Conservation (phyloP, 2,797 vertebrate species). For the Apogon talboti region DNA sequence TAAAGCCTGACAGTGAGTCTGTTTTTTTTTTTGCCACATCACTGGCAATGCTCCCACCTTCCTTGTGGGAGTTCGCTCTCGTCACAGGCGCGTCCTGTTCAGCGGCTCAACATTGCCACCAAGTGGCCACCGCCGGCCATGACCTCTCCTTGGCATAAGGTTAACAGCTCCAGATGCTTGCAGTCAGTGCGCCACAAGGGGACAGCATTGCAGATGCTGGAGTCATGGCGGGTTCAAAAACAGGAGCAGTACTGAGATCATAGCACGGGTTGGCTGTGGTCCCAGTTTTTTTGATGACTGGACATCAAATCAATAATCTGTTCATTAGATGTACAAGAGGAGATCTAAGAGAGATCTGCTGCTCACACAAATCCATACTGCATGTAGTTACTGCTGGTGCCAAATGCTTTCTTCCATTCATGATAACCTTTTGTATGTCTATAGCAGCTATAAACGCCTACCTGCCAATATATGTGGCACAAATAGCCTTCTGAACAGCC, state of each 20-base stretch:
- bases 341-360: conserved; percentile 61
- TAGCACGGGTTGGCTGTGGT: conserved; percentile 27
- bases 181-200: conserved; percentile 47
- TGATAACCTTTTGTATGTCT: conserved; percentile 45
- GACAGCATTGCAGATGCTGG: conserved; percentile 41
- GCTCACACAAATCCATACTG: conserved; percentile 57
- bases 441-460: conserved; percentile 34
- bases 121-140: conserved; percentile 33
- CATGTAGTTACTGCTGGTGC: conserved; percentile 52
- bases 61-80: conserved; percentile 6
- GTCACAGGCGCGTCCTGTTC: background rate
- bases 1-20: conserved; percentile 52
- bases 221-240: conserved; percentile 50
- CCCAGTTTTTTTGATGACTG: conserved; percentile 57
- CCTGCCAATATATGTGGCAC: conserved; percentile 43
- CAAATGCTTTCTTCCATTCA: conserved; percentile 43
- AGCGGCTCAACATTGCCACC: conserved; percentile 69
- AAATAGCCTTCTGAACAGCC: conserved; percentile 34
- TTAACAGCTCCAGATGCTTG: conserved; percentile 55
- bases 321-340: conserved; percentile 66
- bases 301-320: conserved; percentile 68
- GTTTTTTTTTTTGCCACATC: conserved; percentile 51
- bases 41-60: conserved; percentile 48
- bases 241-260: conserved; percentile 43
- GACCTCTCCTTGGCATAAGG: conserved; percentile 7